Conservation (phyloP, 2,113 vertebrate genomes). For the Ellobius talpinus region DNA sequence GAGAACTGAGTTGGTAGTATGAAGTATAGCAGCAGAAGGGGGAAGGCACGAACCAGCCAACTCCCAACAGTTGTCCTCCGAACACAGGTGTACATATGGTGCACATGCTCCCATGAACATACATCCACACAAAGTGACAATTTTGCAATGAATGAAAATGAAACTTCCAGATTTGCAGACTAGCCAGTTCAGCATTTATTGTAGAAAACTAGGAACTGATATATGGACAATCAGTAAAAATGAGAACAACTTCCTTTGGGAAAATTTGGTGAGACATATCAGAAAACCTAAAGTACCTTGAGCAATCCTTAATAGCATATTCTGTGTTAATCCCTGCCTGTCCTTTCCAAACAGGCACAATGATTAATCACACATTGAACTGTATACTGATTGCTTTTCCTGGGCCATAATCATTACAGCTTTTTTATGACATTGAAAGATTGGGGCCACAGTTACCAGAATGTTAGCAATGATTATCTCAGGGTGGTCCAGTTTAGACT, state of each 20-base stretch:
- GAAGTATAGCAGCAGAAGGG: background rate
- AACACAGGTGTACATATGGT: background rate
- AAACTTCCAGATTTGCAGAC: background rate
- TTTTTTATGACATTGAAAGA: background rate
- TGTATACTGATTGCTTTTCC: background rate
- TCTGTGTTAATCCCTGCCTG: background rate
- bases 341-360: background rate
- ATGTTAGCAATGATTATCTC: background rate
- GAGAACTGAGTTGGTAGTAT: no score
- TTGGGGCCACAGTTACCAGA: slow-evolving; percentile 13
- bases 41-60: background rate
- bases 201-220: background rate
- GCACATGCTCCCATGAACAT: background rate
- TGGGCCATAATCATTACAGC: background rate
- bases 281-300: slow-evolving; percentile 13
- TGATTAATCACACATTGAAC: background rate
- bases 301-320: background rate
- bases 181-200: background rate
- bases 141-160: background rate
- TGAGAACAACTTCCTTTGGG: background rate
- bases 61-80: background rate
- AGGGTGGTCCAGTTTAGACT: background rate
- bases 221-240: background rate
- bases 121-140: background rate
- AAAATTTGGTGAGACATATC: background rate